A percentile compares a stretch with the other conserved stretches of the same genome.
Conservation (phyloP, 2,888 invertebrate species). For the Ophion slaviceki region DNA sequence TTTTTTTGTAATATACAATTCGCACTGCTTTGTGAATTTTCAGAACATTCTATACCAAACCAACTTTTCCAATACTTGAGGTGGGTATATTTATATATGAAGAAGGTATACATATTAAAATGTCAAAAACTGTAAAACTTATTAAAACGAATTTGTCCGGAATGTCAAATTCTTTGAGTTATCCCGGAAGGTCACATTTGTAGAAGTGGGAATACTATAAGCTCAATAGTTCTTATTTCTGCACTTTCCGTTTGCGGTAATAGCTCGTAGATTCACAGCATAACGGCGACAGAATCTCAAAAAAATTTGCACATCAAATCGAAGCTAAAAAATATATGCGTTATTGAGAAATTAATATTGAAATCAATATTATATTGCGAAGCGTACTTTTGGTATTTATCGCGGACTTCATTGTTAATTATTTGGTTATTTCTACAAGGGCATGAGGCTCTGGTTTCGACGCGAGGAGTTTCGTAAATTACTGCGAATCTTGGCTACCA, state of each 20-base stretch:
- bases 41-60: no score
- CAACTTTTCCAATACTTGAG: no score
- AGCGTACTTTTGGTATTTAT: background rate
- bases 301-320: no score
- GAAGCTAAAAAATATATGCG: no score
- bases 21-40: no score
- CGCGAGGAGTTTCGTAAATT: conserved; percentile 56
- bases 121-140: no score
- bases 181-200: background rate
- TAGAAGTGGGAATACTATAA: background rate
- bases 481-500: conserved; percentile 41
- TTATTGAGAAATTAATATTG: background rate
- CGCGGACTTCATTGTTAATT: background rate
- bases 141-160: no score
- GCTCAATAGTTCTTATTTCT: background rate
- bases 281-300: background rate
- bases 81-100: no score
- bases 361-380: no score
- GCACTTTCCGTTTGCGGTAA: background rate
- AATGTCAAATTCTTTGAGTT: background rate
- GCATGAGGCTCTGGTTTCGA: conserved; percentile 58
- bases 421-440: conserved; percentile 35
- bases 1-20: no score
- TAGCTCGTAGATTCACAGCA: background rate
- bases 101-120: no score